Conservation (phyloP, 2,113 vertebrate species). For the Pelmatolapia mariae region DNA sequence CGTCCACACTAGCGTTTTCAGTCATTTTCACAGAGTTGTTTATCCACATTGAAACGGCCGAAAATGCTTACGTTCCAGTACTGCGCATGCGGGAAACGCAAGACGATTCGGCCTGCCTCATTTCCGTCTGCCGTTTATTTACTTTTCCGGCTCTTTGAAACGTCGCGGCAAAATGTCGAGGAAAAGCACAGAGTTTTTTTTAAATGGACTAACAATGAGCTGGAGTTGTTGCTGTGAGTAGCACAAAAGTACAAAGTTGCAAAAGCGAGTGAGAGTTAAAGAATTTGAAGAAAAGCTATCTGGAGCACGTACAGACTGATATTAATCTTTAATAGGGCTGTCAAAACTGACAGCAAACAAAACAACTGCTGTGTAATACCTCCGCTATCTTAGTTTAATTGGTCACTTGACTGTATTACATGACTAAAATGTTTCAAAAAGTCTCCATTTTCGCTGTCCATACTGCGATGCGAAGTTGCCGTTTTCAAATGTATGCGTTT, state of each 20-base stretch:
- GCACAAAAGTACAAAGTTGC: not conserved
- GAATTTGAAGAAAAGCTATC: accelerated
- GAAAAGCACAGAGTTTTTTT: not conserved
- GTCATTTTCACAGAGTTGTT: not conserved
- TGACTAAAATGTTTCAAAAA: too few relatives aligned
- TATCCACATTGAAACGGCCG: accelerated
- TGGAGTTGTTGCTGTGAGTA: not conserved
- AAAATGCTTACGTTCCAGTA: accelerated
- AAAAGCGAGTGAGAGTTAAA: accelerated
- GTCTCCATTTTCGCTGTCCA: too few relatives aligned
- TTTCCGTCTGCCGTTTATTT: accelerated
- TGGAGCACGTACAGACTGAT: accelerated
- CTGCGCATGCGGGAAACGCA: accelerated
- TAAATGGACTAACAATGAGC: accelerated
- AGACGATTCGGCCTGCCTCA: not conserved
- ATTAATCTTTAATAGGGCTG: not conserved
- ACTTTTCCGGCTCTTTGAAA: accelerated
- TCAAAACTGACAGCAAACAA: not conserved
- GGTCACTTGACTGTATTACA: accelerated
- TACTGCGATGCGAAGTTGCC: accelerated
- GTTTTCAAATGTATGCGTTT: too few relatives aligned
- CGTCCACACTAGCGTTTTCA: not conserved
- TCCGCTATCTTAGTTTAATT: too few relatives aligned
- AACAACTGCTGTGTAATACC: too few relatives aligned
- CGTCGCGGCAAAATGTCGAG: accelerated